phyloP scores from a whole-genome alignment of 2,888 invertebrate species.

The Microdon myrmicae region DNA sequence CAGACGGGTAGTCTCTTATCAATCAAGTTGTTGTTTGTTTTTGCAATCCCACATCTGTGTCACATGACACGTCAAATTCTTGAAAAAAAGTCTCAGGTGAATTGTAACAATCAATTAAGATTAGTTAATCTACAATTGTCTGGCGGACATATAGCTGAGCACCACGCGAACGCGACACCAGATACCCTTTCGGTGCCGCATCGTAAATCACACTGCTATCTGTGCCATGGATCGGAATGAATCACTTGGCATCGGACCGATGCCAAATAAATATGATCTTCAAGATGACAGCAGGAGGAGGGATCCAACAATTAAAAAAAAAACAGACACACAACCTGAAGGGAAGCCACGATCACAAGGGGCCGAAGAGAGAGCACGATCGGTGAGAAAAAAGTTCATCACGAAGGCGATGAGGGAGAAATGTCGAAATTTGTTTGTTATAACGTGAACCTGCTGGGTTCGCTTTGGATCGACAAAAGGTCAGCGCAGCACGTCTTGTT shows the following conservation, averaged over 20 bases:
- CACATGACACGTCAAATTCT: no score
- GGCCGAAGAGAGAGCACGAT: neutral
- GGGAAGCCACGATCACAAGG: no score
- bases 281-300: conserved; percentile 44
- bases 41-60: no score
- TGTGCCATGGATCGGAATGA: conserved; percentile 35
- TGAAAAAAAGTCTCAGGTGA: no score
- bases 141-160: no score
- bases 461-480: conserved; percentile 48
- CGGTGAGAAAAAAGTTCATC: conserved; percentile 35
- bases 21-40: no score
- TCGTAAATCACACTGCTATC: conserved; percentile 48
- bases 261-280: conserved; percentile 42
- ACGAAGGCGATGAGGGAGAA: conserved; percentile 45
- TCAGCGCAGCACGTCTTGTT: conserved; percentile 44
- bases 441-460: conserved; percentile 44
- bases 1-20: no score
- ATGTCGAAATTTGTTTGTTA: conserved; percentile 51
- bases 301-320: conserved; percentile 11
- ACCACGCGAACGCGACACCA: no score
- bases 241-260: conserved; percentile 23
- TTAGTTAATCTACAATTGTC: no score
- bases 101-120: no score
- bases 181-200: conserved; percentile 1
- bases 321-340: no score